A percentile compares a stretch with the other conserved stretches of the same genome.
Conservation (phyloP, 2,797 vertebrate species). For the Calcarius lapponicus region DNA sequence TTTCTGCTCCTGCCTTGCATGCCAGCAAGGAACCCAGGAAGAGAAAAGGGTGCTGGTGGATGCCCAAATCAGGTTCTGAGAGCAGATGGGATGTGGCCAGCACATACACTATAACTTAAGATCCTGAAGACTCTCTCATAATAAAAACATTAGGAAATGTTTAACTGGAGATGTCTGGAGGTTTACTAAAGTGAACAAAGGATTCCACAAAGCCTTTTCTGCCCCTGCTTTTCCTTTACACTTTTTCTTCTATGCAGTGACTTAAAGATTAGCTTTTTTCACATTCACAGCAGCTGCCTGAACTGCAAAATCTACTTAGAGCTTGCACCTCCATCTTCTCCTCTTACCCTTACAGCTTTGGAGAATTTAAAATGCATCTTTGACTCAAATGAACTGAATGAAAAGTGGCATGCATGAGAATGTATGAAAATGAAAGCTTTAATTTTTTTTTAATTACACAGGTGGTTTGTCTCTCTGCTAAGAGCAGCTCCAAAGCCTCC, state of each 20-base stretch:
- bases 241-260: background rate
- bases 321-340: background rate
- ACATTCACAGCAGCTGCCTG: background rate
- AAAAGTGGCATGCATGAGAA: background rate
- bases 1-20: background rate
- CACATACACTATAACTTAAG: background rate
- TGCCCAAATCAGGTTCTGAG: background rate
- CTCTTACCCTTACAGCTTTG: background rate
- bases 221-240: background rate
- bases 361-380: constrained; percentile 3
- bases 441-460: background rate
- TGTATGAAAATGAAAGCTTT: background rate
- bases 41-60: background rate
- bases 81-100: background rate
- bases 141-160: background rate
- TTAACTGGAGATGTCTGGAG: background rate
- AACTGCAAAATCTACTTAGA: background rate
- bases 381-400: background rate
- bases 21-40: background rate
- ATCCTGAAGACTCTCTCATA: background rate
- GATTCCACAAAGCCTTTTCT: background rate
- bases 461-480: background rate
- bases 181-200: background rate
- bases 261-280: constrained; percentile 34
- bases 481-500: background rate